Evolutionary conservation across 2,888 invertebrate genomes (phyloP), one percentile per base, ranked within the genome.

Genomic region (Tachystola acroxantha): DNA sequence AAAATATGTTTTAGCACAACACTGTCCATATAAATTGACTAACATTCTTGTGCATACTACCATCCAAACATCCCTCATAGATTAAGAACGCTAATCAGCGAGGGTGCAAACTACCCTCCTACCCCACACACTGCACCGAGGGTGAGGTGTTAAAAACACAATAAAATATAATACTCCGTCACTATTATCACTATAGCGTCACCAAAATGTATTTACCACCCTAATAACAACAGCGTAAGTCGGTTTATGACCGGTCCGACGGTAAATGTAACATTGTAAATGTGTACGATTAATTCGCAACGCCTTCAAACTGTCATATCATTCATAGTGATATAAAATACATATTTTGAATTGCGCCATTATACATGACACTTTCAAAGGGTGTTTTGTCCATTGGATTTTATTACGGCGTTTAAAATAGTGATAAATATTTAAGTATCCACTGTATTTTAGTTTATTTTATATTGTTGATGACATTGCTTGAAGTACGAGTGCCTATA

Each of bases 301-400:
- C 84, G 85, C 85, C 85, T 85, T 80, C 76, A 72, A 76, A 73
- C 68, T 85, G 85, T 85, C 85, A 85, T 84, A 86, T 86, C 82
- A 80, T 68, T 85, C 81, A 85, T 79, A 67, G 60, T 58, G 65
- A 76, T 73, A 82, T 74, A 70, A 77, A 81, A 79, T 81, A 81
- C 75, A 81, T 80, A 82, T 82, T 84, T 81, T 78, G 70, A 70
- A 69, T 72, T 69, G 72, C 64, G 55, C 63, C 64, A 74, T 76
- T 71, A 70, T 64, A 55, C 52, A 48, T 51, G 55, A 58, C 47
- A 45, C 48, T 48, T 61, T 46, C 40, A 53, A 58, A 69, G 69
- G 81, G 79, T 69, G 50, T 69, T 68, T 67, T 69, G 64, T 69
- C 54, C 45, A 55, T 60, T 67, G 50, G 35, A 45, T 52, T 63